These are phyloP conservation scores for Pedicia rivosa DNA, from an alignment of 2,888 invertebrate genomes.

Conservation along the genomic window DNA sequence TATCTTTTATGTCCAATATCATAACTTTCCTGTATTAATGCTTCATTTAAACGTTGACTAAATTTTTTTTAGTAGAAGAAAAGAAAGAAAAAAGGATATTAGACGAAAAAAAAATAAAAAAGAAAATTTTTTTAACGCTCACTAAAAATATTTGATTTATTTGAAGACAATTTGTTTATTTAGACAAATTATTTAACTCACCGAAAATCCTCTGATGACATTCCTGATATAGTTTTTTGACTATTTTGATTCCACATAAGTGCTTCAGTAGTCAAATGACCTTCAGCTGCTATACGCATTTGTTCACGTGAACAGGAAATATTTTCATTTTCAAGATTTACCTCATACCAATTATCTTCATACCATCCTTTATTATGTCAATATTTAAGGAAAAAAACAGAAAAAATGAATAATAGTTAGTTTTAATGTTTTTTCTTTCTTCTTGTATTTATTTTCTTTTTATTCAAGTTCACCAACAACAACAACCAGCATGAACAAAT, in stretches of 20 bases:
- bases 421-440: too few species aligned
- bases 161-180: background rate
- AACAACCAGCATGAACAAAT: too few species aligned
- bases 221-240: slow-evolving; percentile 85
- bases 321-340: slow-evolving; percentile 67
- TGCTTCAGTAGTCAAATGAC: slow-evolving; percentile 96
- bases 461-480: too few species aligned
- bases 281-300: slow-evolving; percentile 89
- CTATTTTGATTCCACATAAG: slow-evolving; percentile 97
- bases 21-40: slow-evolving; percentile 62
- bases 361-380: slow-evolving; percentile 86
- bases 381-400: background rate
- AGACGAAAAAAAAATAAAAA: too few species aligned
- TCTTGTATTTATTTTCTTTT: too few species aligned
- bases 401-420: too few species aligned
- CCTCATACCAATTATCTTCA: slow-evolving; percentile 97
- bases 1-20: slow-evolving; percentile 75
- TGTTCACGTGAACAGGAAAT: slow-evolving; percentile 86
- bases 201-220: slow-evolving; percentile 86
- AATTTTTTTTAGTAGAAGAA: slow-evolving; percentile 1
- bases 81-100: background rate
- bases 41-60: slow-evolving; percentile 64
- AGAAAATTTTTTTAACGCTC: background rate
- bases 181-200: slow-evolving; percentile 15
- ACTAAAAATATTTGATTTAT: background rate